Evolutionary conservation across 2,888 invertebrate genomes (phyloP).

Genomic region (Anagyrus pseudococci): DNA sequence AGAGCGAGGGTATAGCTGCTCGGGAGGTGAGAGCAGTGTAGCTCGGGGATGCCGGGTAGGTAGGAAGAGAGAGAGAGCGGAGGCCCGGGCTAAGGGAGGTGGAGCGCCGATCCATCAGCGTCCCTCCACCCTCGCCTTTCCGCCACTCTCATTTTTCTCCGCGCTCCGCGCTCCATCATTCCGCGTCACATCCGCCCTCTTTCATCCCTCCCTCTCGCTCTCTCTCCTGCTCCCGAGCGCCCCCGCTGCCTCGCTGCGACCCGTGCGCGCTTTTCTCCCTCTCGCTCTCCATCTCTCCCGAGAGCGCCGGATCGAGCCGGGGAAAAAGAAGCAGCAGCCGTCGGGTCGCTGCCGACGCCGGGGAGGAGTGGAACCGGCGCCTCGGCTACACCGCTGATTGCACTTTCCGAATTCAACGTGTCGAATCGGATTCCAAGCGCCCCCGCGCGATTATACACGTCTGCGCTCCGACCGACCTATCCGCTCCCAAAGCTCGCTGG

Average conservation of each 20-base stretch:
- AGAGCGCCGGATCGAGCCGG: constrained; percentile 13
- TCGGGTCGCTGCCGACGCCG: neutral
- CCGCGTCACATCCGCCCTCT: constrained; percentile 61
- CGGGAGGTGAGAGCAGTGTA: constrained; percentile 44
- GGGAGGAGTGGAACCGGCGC: constrained; percentile 4
- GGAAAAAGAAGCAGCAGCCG: constrained; percentile 12
- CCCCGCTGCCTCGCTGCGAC: constrained; percentile 36
- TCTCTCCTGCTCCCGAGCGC: constrained; percentile 1
- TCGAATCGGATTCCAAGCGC: constrained; percentile 44
- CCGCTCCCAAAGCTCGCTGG: constrained; percentile 1
- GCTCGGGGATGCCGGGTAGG: constrained; percentile 29
- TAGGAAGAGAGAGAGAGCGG: constrained; percentile 42
- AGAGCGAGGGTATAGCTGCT: constrained; percentile 47
- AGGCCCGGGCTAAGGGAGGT: constrained; percentile 46
- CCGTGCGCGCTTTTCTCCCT: constrained; percentile 12
- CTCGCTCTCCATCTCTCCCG: constrained; percentile 19
- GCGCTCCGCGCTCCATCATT: constrained; percentile 62
- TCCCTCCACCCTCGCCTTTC: constrained; percentile 61
- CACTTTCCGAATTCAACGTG: constrained; percentile 57
- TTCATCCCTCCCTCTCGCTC: constrained; percentile 52
- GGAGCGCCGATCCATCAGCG: constrained; percentile 62
- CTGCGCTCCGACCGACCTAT: too few species aligned
- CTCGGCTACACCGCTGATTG: constrained; percentile 54
- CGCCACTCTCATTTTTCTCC: constrained; percentile 63
- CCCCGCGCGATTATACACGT: constrained; percentile 27